phyloP scores from a whole-genome alignment of 2,888 invertebrate genomes.

The Globia sparganii region DNA sequence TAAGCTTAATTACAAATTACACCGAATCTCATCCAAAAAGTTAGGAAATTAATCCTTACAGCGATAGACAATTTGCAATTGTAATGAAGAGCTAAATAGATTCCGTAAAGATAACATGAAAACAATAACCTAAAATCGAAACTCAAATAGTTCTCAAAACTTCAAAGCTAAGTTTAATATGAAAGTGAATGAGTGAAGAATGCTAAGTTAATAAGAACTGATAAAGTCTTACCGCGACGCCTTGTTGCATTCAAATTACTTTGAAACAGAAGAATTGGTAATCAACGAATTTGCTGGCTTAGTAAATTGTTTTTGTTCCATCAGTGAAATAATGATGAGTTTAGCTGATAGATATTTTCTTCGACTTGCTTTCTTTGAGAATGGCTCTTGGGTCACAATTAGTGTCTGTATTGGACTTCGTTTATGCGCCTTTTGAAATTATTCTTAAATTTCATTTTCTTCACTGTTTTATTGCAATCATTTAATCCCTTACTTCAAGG shows the following conservation, averaged over 20 bases:
- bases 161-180: conserved; percentile 18
- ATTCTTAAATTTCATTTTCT: background rate
- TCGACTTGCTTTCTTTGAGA: conserved; percentile 14
- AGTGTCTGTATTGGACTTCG: background rate
- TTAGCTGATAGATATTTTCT: conserved; percentile 23
- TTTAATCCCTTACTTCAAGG: background rate
- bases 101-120: conserved; percentile 5
- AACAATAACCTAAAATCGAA: background rate
- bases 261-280: conserved; percentile 44
- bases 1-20: background rate
- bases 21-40: background rate
- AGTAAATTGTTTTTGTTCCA: conserved; percentile 50
- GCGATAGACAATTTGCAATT: background rate
- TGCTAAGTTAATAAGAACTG: conserved; percentile 1
- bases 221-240: conserved; percentile 20
- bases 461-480: background rate
- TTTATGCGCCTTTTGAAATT: background rate
- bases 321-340: conserved; percentile 37
- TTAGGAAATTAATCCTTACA: background rate
- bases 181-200: conserved; percentile 18
- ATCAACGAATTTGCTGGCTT: conserved; percentile 40
- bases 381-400: conserved; percentile 3
- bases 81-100: background rate
- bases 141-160: conserved; percentile 29
- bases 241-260: conserved; percentile 52